phyloP scores from a whole-genome alignment of 1,140 invertebrate genomes.

The Hirudo medicinalis region DNA sequence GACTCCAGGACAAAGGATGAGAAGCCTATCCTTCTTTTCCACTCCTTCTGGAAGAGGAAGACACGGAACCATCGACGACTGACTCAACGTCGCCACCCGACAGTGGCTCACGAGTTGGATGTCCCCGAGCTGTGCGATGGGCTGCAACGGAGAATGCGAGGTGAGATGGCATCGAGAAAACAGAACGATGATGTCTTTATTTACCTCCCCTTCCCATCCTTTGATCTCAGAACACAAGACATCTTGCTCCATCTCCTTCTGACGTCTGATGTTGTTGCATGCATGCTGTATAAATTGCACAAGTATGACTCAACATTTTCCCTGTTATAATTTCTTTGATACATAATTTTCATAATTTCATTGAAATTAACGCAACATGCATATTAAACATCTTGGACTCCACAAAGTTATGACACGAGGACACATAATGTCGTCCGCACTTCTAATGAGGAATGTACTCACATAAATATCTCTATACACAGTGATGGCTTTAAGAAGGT shows the following conservation, averaged over 20 bases:
- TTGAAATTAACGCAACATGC: not conserved
- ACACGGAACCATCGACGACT: constrained; percentile 31
- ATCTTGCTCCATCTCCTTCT: constrained; percentile 88
- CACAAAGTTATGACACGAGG: constrained; percentile 12
- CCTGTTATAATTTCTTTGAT: not conserved
- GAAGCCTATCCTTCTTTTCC: constrained; percentile 71
- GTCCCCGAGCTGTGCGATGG: constrained; percentile 43
- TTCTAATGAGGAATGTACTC: constrained; percentile 38
- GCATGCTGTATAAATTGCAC: constrained; percentile 50
- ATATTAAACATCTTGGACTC: not conserved
- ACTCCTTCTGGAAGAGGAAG: constrained; percentile 34
- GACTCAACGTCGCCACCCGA: constrained; percentile 51
- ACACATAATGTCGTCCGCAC: constrained; percentile 10
- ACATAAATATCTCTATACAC: constrained; percentile 89
- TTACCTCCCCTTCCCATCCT: constrained; percentile 80
- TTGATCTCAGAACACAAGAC: constrained; percentile 79
- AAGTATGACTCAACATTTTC: not conserved
- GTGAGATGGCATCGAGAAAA: no score
- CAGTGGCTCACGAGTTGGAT: constrained; percentile 56
- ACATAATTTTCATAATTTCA: not conserved
- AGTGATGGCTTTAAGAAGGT: constrained; percentile 79
- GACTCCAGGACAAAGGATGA: constrained; percentile 74
- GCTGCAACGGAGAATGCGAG: constrained; percentile 27
- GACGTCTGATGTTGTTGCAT: constrained; percentile 69
- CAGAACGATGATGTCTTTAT: not conserved